Evolutionary conservation across 2,797 vertebrate species (phyloP).

Genomic region (Nothura maculosa): DNA sequence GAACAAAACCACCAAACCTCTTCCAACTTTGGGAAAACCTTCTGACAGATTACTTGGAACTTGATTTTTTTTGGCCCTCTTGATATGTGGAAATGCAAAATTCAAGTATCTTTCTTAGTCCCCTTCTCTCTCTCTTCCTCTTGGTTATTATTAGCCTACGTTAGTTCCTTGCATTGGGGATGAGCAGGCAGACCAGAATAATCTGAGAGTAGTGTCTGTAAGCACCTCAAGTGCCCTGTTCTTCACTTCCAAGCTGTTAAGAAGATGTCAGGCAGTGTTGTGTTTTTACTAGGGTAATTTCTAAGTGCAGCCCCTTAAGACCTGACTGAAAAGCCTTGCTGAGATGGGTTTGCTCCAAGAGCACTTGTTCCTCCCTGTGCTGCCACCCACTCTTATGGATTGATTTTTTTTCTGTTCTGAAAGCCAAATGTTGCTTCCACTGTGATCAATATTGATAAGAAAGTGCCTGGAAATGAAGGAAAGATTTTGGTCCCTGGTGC

Average conservation of each 20-base stretch:
- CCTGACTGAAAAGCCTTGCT: neutral
- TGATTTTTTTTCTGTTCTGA: neutral
- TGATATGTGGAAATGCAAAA: accelerated
- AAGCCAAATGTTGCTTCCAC: neutral
- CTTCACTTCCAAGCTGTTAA: neutral
- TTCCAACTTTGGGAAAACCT: neutral
- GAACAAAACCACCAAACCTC: neutral
- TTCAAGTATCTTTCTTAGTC: neutral
- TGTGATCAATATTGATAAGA: accelerated
- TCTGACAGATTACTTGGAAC: neutral
- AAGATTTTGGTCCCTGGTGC: neutral
- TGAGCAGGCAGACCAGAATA: neutral
- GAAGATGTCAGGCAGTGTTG: neutral
- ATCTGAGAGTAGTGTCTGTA: neutral
- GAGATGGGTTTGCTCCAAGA: neutral
- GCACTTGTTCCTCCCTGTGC: accelerated
- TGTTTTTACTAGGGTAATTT: neutral
- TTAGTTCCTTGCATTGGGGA: neutral
- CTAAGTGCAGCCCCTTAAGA: neutral
- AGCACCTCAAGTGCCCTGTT: neutral
- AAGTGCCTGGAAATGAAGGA: neutral
- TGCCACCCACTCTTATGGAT: neutral
- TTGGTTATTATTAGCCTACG: neutral
- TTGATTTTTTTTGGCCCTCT: neutral
- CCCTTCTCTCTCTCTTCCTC: neutral